Evolutionary conservation across 2,888 invertebrate species (phyloP).

Genomic region (Philonicus albiceps): DNA sequence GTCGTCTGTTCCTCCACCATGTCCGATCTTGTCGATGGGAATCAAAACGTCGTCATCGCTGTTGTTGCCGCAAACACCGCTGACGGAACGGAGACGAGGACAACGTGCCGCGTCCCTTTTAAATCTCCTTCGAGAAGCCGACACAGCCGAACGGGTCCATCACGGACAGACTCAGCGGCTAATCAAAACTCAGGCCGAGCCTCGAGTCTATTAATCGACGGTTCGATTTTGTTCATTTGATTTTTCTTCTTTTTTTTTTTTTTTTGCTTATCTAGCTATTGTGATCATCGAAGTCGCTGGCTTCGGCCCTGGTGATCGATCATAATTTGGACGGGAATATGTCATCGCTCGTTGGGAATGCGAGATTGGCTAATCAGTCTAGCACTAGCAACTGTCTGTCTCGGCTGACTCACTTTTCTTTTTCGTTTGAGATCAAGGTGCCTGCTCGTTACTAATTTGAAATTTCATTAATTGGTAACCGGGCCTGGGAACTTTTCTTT

Average conservation of each 20-base stretch:
- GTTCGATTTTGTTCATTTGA: slow-evolving; percentile 38
- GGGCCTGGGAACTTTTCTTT: not conserved
- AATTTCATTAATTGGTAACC: not conserved
- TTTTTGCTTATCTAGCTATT: slow-evolving; percentile 44
- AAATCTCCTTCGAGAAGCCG: not conserved
- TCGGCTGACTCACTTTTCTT: not conserved
- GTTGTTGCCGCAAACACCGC: slow-evolving; percentile 5
- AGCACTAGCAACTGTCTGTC: not conserved
- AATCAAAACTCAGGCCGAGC: slow-evolving; percentile 37
- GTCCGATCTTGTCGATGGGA: slow-evolving; percentile 42
- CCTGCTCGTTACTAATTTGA: not conserved
- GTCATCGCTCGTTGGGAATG: slow-evolving; percentile 40
- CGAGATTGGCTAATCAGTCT: slow-evolving; percentile 14
- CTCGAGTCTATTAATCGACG: slow-evolving; percentile 30
- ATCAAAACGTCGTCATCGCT: slow-evolving; percentile 43
- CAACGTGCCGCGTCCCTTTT: slow-evolving; percentile 6
- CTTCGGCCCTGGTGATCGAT: slow-evolving; percentile 43
- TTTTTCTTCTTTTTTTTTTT: too few relatives aligned
- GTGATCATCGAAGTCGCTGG: slow-evolving; percentile 44
- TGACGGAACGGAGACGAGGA: not conserved
- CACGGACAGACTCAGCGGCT: not conserved
- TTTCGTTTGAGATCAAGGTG: not conserved
- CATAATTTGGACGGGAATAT: slow-evolving; percentile 47
- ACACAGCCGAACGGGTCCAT: not conserved
- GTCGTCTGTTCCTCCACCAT: slow-evolving; percentile 13